phyloP scores from a whole-genome alignment of 2,797 vertebrate species.

The Pseudocheirus occidentalis region DNA sequence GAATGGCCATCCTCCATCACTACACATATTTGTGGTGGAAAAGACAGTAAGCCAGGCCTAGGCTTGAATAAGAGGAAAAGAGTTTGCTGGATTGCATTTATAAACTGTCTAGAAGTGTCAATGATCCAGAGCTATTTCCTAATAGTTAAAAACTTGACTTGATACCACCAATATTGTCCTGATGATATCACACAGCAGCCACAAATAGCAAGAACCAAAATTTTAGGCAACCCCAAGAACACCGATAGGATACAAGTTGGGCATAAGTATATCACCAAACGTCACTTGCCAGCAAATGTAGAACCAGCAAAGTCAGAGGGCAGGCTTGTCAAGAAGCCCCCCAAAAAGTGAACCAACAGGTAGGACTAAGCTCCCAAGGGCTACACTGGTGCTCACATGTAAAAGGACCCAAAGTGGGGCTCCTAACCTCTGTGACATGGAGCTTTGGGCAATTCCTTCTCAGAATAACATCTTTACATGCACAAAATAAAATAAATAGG shows the following conservation, averaged over 20 bases:
- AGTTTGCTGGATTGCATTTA: neutral
- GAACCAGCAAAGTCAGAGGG: neutral
- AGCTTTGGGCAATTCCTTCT: neutral
- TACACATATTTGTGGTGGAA: neutral
- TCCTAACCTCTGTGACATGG: neutral
- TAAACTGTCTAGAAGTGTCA: neutral
- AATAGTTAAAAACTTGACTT: neutral
- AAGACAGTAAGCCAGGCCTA: neutral
- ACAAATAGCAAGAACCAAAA: neutral
- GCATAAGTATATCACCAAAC: too few relatives aligned
- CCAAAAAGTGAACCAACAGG: neutral
- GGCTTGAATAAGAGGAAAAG: neutral
- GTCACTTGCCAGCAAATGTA: too few relatives aligned
- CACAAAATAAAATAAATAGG: neutral
- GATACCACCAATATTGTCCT: neutral
- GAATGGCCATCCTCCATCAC: neutral
- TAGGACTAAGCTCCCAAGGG: neutral
- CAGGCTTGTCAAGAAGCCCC: neutral
- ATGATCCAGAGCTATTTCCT: neutral
- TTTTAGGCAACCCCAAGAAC: neutral
- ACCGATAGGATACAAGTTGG: neutral
- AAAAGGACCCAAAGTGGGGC: neutral
- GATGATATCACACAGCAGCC: neutral
- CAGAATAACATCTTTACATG: neutral
- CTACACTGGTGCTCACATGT: neutral